Conservation (phyloP, 2,113 vertebrate genomes). For the Numida meleagris region DNA sequence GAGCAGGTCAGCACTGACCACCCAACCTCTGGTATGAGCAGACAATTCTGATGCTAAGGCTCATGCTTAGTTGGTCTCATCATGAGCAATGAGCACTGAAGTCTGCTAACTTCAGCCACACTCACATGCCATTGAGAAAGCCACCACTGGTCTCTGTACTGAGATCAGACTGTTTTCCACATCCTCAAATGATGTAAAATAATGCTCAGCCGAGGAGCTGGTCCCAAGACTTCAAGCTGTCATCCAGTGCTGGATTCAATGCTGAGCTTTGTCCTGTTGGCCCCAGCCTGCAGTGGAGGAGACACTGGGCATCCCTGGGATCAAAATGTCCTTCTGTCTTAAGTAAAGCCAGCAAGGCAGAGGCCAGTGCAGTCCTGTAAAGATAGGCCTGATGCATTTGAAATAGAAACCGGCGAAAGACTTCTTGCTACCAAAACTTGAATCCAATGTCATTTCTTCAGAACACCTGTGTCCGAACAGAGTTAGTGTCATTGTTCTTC, state of each 20-base stretch:
- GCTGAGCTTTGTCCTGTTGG: background rate
- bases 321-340: background rate
- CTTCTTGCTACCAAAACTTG: slow-evolving; percentile 49
- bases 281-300: background rate
- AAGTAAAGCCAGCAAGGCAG: background rate
- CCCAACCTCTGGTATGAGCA: background rate
- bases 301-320: background rate
- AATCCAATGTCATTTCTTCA: slow-evolving; percentile 48
- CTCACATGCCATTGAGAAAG: background rate
- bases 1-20: background rate
- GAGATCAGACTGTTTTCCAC: background rate
- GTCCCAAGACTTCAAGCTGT: background rate
- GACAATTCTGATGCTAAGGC: rapidly evolving
- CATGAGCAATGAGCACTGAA: background rate
- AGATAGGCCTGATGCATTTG: background rate
- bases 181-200: background rate
- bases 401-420: slow-evolving; percentile 41
- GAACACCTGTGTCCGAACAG: background rate
- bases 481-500: slow-evolving; percentile 19
- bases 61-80: background rate
- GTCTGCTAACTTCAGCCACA: background rate
- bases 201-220: background rate
- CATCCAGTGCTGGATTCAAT: background rate
- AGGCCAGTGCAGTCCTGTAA: slow-evolving; percentile 15
- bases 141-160: background rate